Base-by-base conservation (phyloP, 2,797 vertebrate species). In the Rhinella marina region DNA sequence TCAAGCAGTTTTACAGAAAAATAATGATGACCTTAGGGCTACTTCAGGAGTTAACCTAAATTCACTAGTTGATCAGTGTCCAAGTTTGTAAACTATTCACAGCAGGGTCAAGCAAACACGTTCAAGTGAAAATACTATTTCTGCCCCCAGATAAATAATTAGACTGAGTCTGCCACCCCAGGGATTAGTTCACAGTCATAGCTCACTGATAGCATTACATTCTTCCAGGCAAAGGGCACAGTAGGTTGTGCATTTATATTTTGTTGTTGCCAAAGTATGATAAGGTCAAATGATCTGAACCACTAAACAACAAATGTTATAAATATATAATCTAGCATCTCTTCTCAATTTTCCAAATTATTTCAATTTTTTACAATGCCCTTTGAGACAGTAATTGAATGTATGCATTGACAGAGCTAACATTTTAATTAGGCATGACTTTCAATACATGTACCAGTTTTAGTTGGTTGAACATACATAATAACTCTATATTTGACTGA, bases 91-190 rank as follows among this genome's bases (percentile, higher is more conserved):
- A 88, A 88, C 23, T 61, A 57, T 86, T 57, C 73, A 68, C 32
- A 61, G 80, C n/a, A 62, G 85, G 88, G 88, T 89, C 84, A 89
- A 77, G 52, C 29, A 79, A 82, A 56, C 72, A 89, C 66, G 32
- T 79, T 78, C 61, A 54, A 78, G 62, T 61, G 50, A 86, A 82
- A 62, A 41, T 50, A n/a, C 70, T 78, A 79, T 72, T 70, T 54
- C 72, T 79, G 72, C 70, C 79, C 79, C 32, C 32, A 86, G 84
- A 89, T 82, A 89, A 86, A 89, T 87, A 86, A 89, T 89, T 86
- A 89, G 73, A 64, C 73, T 16, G 52, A 59, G 19, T 59, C 41
- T 83, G 8, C 76, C 81, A 84, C 88, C 88, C 88, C 48, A 84
- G 85, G 88, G 88, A 89, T 86, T 84, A 86, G 81, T 79, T 87